These are phyloP conservation scores for Solenodon paradoxus DNA, from an alignment of 2,113 vertebrate species.

Conservation along the genomic window DNA sequence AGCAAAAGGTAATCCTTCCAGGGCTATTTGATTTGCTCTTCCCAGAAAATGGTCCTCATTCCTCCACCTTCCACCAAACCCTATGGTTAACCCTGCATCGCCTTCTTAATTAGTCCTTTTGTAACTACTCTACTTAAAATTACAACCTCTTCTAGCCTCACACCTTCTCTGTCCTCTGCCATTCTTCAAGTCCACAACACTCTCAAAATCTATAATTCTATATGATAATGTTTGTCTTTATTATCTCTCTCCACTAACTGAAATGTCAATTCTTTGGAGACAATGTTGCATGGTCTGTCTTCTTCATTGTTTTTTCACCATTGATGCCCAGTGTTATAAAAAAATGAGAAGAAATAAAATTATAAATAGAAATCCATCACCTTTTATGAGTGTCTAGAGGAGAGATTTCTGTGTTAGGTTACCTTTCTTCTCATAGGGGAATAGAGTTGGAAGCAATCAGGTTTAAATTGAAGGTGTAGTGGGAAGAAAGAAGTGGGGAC, in stretches of 20 bases:
- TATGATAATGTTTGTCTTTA: neutral
- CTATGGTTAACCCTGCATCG: neutral
- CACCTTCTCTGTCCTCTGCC: neutral
- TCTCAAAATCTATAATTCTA: neutral
- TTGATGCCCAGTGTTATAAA: neutral
- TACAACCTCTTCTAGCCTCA: neutral
- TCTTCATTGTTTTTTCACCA: neutral
- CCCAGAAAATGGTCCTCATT: neutral
- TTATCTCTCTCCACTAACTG: neutral
- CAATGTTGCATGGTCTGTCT: neutral
- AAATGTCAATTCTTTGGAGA: neutral
- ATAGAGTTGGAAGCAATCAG: neutral
- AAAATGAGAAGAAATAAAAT: neutral
- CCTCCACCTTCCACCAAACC: neutral
- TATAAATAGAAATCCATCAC: neutral
- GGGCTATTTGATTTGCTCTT: neutral
- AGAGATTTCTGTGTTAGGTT: no score
- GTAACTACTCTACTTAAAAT: neutral
- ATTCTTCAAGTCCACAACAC: neutral
- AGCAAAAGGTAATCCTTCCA: neutral
- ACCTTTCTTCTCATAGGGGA: neutral
- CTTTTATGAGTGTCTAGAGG: neutral
- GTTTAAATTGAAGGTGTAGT: neutral
- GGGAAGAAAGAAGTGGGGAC: neutral
- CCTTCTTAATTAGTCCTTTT: neutral